Conservation (phyloP, 2,113 vertebrate genomes). For the Etheostoma spectabile region DNA sequence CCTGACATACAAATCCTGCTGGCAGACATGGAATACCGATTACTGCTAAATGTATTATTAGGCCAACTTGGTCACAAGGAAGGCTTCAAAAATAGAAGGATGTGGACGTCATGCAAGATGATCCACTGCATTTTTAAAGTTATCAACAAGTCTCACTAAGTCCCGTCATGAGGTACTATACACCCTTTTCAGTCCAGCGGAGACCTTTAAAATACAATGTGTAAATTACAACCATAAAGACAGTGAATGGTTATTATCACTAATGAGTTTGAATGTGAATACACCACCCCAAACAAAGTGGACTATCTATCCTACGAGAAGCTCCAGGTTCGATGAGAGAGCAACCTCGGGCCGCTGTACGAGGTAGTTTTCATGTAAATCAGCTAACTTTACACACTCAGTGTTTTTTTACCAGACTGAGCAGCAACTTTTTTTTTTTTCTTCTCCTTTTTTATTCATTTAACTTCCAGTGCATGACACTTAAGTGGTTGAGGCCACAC, state of each 20-base stretch:
- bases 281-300: no score
- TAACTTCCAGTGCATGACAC: background rate
- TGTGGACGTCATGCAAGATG: slow-evolving; percentile 53
- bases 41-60: slow-evolving; percentile 53
- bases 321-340: no score
- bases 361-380: background rate
- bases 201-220: background rate
- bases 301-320: no score
- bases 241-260: no score
- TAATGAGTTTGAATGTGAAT: no score
- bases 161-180: background rate
- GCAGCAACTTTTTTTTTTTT: no score
- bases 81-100: slow-evolving; percentile 61
- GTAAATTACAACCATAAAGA: background rate
- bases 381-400: background rate
- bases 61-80: slow-evolving; percentile 54
- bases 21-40: slow-evolving; percentile 7
- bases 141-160: slow-evolving; percentile 34
- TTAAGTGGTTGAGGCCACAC: background rate
- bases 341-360: background rate
- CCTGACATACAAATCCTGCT: background rate
- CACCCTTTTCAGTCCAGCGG: background rate
- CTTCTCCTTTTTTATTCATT: background rate
- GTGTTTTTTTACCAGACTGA: background rate
- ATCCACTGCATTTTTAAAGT: slow-evolving; percentile 53